A percentile compares a stretch with the other conserved stretches of the same genome.
These are phyloP conservation scores for Sarcophilus harrisii DNA, from an alignment of 2,797 vertebrate species.

Conservation along the genomic window DNA sequence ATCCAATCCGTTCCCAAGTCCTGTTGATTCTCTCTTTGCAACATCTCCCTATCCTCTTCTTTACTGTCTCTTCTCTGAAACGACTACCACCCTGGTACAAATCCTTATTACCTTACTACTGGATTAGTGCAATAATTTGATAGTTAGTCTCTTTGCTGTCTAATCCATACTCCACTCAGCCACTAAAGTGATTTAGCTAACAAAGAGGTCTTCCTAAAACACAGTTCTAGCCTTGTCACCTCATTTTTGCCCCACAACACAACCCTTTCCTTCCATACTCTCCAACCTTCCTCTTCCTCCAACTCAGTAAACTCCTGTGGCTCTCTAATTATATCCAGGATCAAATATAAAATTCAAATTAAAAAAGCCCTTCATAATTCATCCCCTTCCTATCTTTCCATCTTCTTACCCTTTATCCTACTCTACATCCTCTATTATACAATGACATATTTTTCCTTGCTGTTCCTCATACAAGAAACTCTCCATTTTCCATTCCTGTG, in stretches of 20 bases:
- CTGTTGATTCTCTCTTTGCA: not conserved
- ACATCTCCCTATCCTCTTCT: not conserved
- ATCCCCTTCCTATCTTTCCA: not conserved
- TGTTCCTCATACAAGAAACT: not conserved
- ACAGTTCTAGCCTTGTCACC: no score
- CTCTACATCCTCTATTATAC: not conserved
- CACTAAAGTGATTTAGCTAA: not conserved
- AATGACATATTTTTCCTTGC: not conserved
- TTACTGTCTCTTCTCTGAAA: not conserved
- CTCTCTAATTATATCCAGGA: not conserved
- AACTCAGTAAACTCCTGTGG: not conserved
- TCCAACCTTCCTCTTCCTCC: not conserved
- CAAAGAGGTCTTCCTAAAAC: not conserved
- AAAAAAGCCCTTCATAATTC: not conserved
- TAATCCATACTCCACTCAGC: not conserved
- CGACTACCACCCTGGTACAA: not conserved
- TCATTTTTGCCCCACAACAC: not conserved
- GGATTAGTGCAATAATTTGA: not conserved
- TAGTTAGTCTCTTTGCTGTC: not conserved
- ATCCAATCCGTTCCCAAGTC: not conserved
- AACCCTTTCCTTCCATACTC: not conserved
- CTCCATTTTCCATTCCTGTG: not conserved
- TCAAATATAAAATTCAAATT: not conserved
- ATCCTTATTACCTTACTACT: not conserved
- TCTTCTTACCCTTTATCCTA: not conserved